Evolutionary conservation across 2,888 invertebrate species (phyloP).

Genomic region (Galerucella nymphaeae): DNA sequence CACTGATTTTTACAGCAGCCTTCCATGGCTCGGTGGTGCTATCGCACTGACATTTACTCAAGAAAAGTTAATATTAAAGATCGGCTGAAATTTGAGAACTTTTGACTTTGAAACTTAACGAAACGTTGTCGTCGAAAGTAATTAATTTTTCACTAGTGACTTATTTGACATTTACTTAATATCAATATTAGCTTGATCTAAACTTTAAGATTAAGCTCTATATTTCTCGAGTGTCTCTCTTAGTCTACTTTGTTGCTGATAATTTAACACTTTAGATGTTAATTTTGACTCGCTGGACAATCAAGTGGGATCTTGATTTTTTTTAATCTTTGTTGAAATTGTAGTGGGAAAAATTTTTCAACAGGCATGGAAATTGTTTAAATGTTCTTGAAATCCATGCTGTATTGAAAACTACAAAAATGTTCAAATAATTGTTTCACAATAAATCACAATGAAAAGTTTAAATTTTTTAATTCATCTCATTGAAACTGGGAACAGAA

Average conservation of each 20-base stretch:
- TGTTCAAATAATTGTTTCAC: too few relatives aligned
- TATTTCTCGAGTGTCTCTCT: neutral
- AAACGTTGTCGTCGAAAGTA: slow-evolving; percentile 16
- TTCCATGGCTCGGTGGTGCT: neutral
- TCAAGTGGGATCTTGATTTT: too few relatives aligned
- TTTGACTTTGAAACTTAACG: slow-evolving; percentile 32
- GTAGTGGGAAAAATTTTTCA: too few relatives aligned
- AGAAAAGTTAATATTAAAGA: slow-evolving; percentile 43
- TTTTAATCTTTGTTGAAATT: too few relatives aligned
- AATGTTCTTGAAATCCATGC: too few relatives aligned
- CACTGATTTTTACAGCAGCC: neutral
- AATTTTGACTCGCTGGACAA: neutral
- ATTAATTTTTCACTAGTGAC: slow-evolving; percentile 17
- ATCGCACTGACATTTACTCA: slow-evolving; percentile 40
- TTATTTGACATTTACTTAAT: slow-evolving; percentile 12
- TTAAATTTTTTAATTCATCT: too few relatives aligned
- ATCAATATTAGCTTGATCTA: slow-evolving; percentile 3
- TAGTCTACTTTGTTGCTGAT: neutral
- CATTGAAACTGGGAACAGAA: too few relatives aligned
- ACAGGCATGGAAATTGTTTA: too few relatives aligned
- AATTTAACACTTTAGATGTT: neutral
- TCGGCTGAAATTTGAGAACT: slow-evolving; percentile 34
- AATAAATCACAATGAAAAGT: too few relatives aligned
- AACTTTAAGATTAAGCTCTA: slow-evolving; percentile 2
- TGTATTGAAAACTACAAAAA: too few relatives aligned